phyloP scores from a whole-genome alignment of 37 sponge, comb jelly and placozoan genomes.

The Geodia barretti region DNA sequence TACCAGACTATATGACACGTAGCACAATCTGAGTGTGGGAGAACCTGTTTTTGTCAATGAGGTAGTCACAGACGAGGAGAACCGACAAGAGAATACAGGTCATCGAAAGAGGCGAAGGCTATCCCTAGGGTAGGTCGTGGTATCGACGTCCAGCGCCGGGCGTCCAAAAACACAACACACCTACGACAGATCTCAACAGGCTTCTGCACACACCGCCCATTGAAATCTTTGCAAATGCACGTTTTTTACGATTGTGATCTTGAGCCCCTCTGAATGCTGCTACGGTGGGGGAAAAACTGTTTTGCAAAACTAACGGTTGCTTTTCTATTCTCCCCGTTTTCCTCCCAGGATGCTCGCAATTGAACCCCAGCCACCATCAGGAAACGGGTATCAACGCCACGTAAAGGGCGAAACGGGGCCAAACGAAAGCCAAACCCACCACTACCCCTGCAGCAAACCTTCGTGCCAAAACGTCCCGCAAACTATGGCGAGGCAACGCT shows the following conservation, averaged over 20 bases:
- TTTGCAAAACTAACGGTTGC: neutral
- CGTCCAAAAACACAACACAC: constrained; percentile 78
- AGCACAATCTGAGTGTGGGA: constrained; percentile 27
- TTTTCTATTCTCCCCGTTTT: constrained; percentile 61
- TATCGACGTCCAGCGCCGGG: constrained; percentile 62
- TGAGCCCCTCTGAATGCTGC: constrained; percentile 44
- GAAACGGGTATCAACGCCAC: constrained; percentile 44
- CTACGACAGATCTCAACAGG: constrained; percentile 63
- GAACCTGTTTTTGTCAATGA: constrained; percentile 31
- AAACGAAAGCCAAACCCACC: constrained; percentile 56
- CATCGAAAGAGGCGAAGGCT: constrained; percentile 80
- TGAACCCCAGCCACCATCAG: constrained; percentile 28
- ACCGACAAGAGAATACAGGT: constrained; percentile 70
- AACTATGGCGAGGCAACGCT: constrained; percentile 45
- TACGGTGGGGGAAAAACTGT: neutral
- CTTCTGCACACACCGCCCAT: constrained; percentile 69
- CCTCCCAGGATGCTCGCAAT: constrained; percentile 38
- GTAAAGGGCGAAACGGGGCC: constrained; percentile 67
- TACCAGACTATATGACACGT: neutral
- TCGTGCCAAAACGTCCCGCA: no score
- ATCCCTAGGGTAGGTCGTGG: constrained; percentile 63
- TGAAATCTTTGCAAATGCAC: constrained; percentile 52
- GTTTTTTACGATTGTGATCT: constrained; percentile 38
- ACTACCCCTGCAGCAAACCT: no score
- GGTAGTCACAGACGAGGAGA: constrained; percentile 53